Evolutionary conservation across 2,797 vertebrate genomes (phyloP).

Genomic region (Paramormyrops hopkinsi): DNA sequence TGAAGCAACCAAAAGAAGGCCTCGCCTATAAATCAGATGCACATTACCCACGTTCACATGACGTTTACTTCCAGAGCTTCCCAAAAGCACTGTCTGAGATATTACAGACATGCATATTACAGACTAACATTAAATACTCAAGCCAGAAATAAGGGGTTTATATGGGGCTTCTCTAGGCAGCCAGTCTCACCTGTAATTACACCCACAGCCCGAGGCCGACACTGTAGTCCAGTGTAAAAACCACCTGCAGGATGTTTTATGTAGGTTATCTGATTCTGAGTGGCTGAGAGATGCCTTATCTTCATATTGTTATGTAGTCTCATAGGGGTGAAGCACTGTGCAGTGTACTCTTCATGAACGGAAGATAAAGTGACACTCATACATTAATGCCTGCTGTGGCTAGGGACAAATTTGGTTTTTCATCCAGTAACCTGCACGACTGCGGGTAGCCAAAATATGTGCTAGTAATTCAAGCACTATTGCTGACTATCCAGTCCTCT

Average conservation of each 20-base stretch:
- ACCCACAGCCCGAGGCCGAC: not conserved
- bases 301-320: not conserved
- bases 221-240: not conserved
- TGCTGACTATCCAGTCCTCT: not conserved
- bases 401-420: not conserved
- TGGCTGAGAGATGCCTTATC: not conserved
- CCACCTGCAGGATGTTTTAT: not conserved
- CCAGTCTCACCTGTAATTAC: not conserved
- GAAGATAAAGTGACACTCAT: not conserved
- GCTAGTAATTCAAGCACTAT: not conserved
- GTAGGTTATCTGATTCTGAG: not conserved
- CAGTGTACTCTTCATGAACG: not conserved
- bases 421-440: not conserved
- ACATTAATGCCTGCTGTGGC: not conserved
- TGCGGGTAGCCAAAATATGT: not conserved
- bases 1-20: not conserved
- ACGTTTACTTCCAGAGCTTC: not conserved
- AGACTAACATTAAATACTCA: not conserved
- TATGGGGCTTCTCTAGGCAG: not conserved
- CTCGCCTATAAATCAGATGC: not conserved
- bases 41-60: not conserved
- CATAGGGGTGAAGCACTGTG: not conserved
- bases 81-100: not conserved
- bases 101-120: not conserved
- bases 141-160: not conserved